Conservation (phyloP, 53 echinoderm and acorn worm genomes). For the Stichopus horrens region DNA sequence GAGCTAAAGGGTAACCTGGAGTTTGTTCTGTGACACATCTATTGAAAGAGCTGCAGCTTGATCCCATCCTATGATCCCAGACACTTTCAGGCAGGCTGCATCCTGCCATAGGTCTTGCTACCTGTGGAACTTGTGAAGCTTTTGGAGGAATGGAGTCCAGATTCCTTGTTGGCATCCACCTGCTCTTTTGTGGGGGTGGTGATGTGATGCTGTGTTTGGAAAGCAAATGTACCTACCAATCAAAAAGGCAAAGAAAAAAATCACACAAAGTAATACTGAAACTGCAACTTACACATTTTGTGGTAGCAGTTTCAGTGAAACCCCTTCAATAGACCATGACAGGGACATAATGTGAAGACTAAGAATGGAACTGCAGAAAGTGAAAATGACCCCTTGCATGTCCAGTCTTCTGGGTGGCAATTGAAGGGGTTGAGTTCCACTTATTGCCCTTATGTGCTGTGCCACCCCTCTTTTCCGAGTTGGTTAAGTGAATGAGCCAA, state of each 20-base stretch:
- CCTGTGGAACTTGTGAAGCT: neutral
- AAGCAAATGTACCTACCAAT: slow-evolving; percentile 22
- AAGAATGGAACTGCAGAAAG: too few relatives aligned
- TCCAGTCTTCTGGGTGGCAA: too few relatives aligned
- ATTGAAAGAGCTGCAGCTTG: neutral
- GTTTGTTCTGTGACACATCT: neutral
- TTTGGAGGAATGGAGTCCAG: slow-evolving; percentile 8
- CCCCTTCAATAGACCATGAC: too few relatives aligned
- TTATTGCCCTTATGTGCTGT: too few relatives aligned
- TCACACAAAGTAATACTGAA: too few relatives aligned
- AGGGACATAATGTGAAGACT: too few relatives aligned
- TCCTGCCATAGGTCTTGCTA: neutral
- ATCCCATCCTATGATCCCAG: neutral
- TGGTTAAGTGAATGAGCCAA: too few relatives aligned
- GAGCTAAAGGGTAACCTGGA: neutral
- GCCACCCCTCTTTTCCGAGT: too few relatives aligned
- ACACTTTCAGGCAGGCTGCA: neutral
- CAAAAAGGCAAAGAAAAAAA: neutral
- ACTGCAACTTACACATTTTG: too few relatives aligned
- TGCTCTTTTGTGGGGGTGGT: slow-evolving; percentile 7
- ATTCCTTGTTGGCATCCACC: slow-evolving; percentile 22
- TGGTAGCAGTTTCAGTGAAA: too few relatives aligned
- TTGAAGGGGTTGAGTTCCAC: too few relatives aligned
- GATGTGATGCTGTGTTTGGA: neutral
- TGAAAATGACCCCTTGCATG: too few relatives aligned